A percentile compares a stretch with the other conserved stretches of the same genome.
Conservation (phyloP, 1,140 invertebrate genomes). For the Drosophila albomicans region DNA sequence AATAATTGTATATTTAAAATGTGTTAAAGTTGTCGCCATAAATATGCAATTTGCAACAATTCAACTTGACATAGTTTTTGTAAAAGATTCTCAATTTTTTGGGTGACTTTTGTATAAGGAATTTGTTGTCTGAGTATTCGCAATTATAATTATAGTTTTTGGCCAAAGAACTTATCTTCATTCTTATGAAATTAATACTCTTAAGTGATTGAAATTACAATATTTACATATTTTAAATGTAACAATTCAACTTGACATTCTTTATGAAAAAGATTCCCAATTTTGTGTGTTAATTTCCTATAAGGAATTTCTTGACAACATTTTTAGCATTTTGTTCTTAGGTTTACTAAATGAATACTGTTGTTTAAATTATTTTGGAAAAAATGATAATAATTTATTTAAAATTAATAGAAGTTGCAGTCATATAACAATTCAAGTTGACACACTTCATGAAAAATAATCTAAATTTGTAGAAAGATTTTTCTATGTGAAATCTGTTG, state of each 20-base stretch:
- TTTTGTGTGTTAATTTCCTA: too few relatives aligned
- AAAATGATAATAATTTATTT: too few relatives aligned
- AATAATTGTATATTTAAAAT: constrained; percentile 5
- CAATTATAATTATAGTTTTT: too few relatives aligned
- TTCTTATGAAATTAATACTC: constrained; percentile 19
- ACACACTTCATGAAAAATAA: too few relatives aligned
- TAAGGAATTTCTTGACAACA: too few relatives aligned
- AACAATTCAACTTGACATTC: constrained; percentile 3
- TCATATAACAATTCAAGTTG: too few relatives aligned
- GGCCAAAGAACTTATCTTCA: background rate
- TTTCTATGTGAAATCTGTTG: background rate
- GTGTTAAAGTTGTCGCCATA: background rate
- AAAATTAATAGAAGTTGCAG: too few relatives aligned
- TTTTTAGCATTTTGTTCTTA: too few relatives aligned
- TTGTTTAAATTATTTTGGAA: too few relatives aligned
- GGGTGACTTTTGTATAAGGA: too few relatives aligned
- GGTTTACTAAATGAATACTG: constrained; percentile 10
- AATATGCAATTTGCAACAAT: background rate
- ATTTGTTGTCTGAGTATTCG: too few relatives aligned
- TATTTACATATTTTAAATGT: background rate
- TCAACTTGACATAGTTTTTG: constrained; percentile 21
- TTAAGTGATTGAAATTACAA: background rate
- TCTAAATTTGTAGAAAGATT: too few relatives aligned
- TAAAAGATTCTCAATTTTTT: background rate
- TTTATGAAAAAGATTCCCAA: background rate